Base-by-base conservation (phyloP, 2,797 vertebrate genomes). In the Sebastes goodei region DNA sequence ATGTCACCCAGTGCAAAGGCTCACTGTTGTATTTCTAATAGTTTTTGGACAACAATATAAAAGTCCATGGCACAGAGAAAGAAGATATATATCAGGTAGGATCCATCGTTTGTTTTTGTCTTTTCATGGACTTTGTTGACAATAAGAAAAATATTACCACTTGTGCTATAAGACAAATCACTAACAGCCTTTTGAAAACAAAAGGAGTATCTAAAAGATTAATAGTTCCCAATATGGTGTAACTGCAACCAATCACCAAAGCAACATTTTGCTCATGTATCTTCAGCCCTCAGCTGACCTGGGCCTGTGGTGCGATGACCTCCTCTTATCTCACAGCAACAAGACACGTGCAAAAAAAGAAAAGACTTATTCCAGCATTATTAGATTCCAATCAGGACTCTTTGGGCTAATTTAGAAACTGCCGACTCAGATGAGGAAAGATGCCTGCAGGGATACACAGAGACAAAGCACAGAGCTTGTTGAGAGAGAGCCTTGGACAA, bases 391-490 rank as follows among this genome's bases (percentile, higher is more conserved):
- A 94, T 90, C 71, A 80, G 78, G 83, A 84, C 71, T 84, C 75
- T 85, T 77, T 42, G 67, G 67, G 30, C 81, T 88, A 81, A 81
- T 89, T 92, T 89, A 88, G 74, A 88, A 92, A 90, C 59, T 80
- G 87, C 86, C 1, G 73, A 91, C 74, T 89, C 79, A 88, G 85
- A 79, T 29, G 35, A 88, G 56, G 66, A 67, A 74, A 69, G 76
- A 85, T 7, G 81, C 86, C 87, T 71, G 46, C 30, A 81, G 87
- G 81, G 65, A 62, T 29, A 65, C 32, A 77, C 66, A 69, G 11
- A 86, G 67, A 80, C n/a, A 21, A 12, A 76, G 76, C 30, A 80
- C 7, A 63, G 60, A 68, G 74, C 61, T 71, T 35, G 52, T 71
- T 57, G 42, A 46, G 32, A 72, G 56, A 71, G 33, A 74, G 62